Percentiles rank a stretch among this genome's conserved stretches.
Conservation (phyloP, 2,888 invertebrate species). For the Eurois occulta region DNA sequence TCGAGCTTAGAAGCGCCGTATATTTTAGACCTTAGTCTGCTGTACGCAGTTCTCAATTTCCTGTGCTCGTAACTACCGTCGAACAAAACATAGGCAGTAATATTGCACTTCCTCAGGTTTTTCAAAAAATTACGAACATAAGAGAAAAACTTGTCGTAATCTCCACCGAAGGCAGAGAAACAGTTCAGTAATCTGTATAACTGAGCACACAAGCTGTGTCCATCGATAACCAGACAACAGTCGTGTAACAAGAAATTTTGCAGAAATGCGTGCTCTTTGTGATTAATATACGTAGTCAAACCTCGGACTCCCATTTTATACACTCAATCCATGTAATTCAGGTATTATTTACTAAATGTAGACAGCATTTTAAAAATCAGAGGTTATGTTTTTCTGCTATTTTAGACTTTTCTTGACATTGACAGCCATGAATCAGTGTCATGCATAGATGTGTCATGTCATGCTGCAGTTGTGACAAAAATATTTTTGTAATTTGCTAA, state of each 20-base stretch:
- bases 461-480: not conserved
- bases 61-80: slow-evolving; percentile 94
- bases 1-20: slow-evolving; percentile 90
- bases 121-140: slow-evolving; percentile 93
- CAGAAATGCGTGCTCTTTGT: slow-evolving; percentile 92
- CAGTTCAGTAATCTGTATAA: slow-evolving; percentile 92
- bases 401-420: slow-evolving; percentile 5
- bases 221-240: slow-evolving; percentile 94
- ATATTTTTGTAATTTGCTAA: no score
- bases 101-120: slow-evolving; percentile 92
- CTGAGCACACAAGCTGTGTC: slow-evolving; percentile 93
- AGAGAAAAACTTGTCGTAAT: slow-evolving; percentile 94
- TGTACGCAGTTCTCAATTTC: slow-evolving; percentile 92
- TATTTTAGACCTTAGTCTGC: slow-evolving; percentile 91
- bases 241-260: slow-evolving; percentile 92
- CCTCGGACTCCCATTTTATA: slow-evolving; percentile 95
- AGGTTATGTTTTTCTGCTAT: slow-evolving; percentile 40
- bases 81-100: slow-evolving; percentile 93
- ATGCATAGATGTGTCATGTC: no score
- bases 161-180: slow-evolving; percentile 95
- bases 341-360: slow-evolving; percentile 3
- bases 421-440: not conserved
- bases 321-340: not conserved
- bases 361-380: not conserved
- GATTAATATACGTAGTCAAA: slow-evolving; percentile 94